Evolutionary conservation across 2,888 invertebrate genomes (phyloP).

Genomic region (Eugnorisma glareosa): DNA sequence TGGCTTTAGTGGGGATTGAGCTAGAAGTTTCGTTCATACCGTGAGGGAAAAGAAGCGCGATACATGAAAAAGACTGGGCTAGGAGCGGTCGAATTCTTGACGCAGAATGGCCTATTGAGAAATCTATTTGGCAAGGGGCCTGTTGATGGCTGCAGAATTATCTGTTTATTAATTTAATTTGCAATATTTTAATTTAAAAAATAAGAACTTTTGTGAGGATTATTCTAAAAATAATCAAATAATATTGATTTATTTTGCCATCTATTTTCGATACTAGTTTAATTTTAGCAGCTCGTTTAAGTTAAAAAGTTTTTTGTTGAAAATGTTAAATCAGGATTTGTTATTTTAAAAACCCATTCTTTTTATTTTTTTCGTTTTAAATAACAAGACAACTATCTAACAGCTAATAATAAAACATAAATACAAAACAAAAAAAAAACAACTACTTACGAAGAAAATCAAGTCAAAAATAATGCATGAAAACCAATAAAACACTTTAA

Average conservation of each 20-base stretch:
- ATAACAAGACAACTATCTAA: background rate
- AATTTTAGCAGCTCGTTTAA: background rate
- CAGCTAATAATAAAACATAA: background rate
- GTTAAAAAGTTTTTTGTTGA: background rate
- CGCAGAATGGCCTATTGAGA: background rate
- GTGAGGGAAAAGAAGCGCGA: constrained; percentile 36
- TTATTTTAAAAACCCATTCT: constrained; percentile 21
- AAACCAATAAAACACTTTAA: background rate
- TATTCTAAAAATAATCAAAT: background rate
- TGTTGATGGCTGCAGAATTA: background rate
- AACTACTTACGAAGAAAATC: constrained; percentile 14
- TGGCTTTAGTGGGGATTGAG: constrained; percentile 52
- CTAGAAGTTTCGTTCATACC: constrained; percentile 13
- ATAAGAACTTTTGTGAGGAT: background rate
- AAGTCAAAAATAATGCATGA: background rate
- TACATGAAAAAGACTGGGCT: constrained; percentile 15
- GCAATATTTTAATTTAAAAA: background rate
- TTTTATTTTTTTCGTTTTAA: background rate
- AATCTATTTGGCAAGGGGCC: background rate
- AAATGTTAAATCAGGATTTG: background rate
- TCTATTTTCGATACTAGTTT: background rate
- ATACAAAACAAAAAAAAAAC: no score
- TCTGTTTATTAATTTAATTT: background rate
- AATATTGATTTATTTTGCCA: background rate
- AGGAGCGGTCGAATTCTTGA: background rate